Conservation (phyloP, 2,113 vertebrate species). For the Rana temporaria region DNA sequence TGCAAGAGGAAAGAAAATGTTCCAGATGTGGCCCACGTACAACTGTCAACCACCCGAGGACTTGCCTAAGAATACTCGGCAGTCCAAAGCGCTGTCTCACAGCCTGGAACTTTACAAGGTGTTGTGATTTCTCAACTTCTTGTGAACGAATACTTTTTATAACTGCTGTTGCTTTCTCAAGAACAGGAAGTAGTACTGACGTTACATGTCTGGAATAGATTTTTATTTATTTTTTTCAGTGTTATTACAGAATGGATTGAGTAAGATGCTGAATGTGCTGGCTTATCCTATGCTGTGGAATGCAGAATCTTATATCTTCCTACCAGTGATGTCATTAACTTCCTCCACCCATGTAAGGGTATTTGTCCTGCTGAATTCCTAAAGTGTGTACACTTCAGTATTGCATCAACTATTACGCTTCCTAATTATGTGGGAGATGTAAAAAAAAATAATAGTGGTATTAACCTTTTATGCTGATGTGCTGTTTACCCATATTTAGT, state of each 20-base stretch:
- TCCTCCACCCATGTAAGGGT: constrained; percentile 24
- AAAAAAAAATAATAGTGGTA: not conserved
- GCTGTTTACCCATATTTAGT: no score
- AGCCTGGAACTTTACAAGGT: not conserved
- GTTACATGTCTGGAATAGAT: not conserved
- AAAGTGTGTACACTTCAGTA: not conserved
- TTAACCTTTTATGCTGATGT: not conserved
- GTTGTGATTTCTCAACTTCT: constrained; percentile 35
- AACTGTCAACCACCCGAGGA: constrained; percentile 3
- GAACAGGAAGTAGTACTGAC: constrained; percentile 42
- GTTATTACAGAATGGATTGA: not conserved
- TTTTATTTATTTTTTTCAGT: not conserved
- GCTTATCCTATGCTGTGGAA: constrained; percentile 2
- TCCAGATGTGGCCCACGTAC: not conserved
- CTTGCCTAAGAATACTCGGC: constrained; percentile 16
- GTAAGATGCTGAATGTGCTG: constrained; percentile 18
- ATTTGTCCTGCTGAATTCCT: not conserved
- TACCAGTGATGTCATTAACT: not conserved
- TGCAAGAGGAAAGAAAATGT: not conserved
- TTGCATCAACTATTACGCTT: not conserved
- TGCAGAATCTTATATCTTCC: not conserved
- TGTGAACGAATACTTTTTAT: not conserved
- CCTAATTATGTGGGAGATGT: not conserved
- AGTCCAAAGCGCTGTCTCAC: constrained; percentile 10
- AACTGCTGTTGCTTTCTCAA: not conserved